Conservation (phyloP, 2,797 vertebrate species). For the Okamejei kenojei region DNA sequence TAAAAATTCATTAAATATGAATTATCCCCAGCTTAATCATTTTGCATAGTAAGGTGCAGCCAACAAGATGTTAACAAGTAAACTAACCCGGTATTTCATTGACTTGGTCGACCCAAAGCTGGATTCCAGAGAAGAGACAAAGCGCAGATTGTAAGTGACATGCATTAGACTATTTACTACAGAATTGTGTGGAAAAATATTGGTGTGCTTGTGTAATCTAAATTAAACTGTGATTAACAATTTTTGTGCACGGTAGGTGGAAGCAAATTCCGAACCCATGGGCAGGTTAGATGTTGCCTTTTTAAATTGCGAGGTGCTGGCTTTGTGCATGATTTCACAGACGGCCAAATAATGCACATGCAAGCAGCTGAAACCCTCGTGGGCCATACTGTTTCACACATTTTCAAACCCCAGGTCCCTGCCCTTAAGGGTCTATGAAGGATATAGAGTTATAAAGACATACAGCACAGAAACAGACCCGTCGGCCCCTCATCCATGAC, state of each 20-base stretch:
- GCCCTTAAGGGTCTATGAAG: neutral
- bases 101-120: neutral
- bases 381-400: neutral
- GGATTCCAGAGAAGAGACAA: neutral
- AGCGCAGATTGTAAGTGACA: neutral
- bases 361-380: neutral
- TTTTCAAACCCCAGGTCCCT: neutral
- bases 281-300: neutral
- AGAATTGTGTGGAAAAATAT: neutral
- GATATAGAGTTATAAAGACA: neutral
- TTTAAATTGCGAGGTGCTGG: neutral
- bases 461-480: too few relatives aligned
- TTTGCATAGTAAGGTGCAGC: neutral
- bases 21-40: neutral
- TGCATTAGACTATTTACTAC: neutral
- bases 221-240: neutral
- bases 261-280: neutral
- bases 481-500: too few relatives aligned
- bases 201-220: neutral
- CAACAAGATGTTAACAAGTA: neutral
- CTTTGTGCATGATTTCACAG: neutral
- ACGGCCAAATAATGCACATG: neutral
- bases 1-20: neutral
- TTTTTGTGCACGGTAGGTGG: neutral
- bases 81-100: too few relatives aligned